phyloP scores from a whole-genome alignment of 2,797 vertebrate genomes.

The Lacerta viridis region DNA sequence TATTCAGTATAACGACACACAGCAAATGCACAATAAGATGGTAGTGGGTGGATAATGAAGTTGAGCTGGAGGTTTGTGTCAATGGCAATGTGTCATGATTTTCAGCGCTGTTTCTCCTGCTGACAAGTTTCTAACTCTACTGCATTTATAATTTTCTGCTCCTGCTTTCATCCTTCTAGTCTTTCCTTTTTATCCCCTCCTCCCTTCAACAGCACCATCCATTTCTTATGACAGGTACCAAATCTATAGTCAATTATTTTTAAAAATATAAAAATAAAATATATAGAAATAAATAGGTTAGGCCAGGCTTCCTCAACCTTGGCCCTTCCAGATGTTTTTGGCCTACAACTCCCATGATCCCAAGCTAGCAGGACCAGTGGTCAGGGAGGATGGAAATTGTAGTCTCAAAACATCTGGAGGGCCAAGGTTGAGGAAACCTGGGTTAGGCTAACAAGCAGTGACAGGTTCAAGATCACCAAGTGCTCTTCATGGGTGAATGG shows the following conservation, averaged over 20 bases:
- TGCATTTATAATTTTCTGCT: constrained; percentile 52
- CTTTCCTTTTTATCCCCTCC: constrained; percentile 32
- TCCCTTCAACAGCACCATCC: background rate
- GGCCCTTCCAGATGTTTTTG: no score
- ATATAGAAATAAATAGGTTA: background rate
- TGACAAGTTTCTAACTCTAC: constrained; percentile 42
- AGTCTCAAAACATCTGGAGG: no score
- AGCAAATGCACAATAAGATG: background rate
- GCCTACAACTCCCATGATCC: no score
- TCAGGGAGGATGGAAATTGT: no score
- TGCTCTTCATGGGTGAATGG: no score
- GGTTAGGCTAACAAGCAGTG: no score
- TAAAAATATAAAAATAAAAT: background rate
- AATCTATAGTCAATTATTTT: constrained; percentile 4
- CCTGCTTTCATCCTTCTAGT: constrained; percentile 36
- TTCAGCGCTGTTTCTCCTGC: constrained; percentile 41
- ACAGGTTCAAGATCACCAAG: no score
- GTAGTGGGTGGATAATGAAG: constrained; percentile 11
- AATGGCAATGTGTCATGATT: background rate
- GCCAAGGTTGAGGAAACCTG: no score
- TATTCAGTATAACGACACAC: background rate
- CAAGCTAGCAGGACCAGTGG: no score
- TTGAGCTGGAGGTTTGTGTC: background rate
- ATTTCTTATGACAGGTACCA: constrained; percentile 4
- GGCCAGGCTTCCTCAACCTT: no score